phyloP scores from a whole-genome alignment of 2,113 vertebrate species.

The Platichthys stellatus region DNA sequence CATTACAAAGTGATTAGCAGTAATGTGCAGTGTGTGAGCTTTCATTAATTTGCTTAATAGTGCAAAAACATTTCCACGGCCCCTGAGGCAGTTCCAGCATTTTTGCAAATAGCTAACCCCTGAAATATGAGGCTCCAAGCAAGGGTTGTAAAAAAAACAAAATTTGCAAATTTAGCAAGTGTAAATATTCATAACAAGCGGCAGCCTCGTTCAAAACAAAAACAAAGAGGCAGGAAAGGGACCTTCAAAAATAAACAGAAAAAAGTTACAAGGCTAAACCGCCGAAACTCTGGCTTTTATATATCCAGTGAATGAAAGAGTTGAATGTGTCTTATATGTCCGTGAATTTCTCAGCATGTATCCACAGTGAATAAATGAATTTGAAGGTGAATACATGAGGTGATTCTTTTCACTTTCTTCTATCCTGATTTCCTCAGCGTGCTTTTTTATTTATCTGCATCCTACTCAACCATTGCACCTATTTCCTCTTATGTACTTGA shows the following conservation, averaged over 20 bases:
- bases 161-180: background rate
- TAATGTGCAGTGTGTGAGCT: conserved; percentile 5
- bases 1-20: background rate
- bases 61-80: conserved; percentile 10
- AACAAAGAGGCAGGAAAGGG: background rate
- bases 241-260: background rate
- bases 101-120: conserved; percentile 8
- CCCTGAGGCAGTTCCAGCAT: conserved; percentile 8
- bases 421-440: background rate
- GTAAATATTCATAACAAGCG: conserved; percentile 11
- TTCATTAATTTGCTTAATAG: conserved; percentile 8
- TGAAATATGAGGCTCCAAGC: background rate
- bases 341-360: background rate
- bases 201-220: conserved; percentile 12
- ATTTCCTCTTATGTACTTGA: background rate
- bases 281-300: background rate
- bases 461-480: background rate
- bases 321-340: background rate
- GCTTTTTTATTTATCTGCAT: background rate
- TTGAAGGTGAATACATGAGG: background rate
- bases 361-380: background rate
- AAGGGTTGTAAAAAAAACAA: background rate
- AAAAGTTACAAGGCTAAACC: conserved; percentile 5
- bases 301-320: background rate
- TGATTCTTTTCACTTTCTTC: background rate